Evolutionary conservation across 2,888 invertebrate species (phyloP), one percentile per base, ranked within the genome.

Genomic region (Himalopsyche tibetana): DNA sequence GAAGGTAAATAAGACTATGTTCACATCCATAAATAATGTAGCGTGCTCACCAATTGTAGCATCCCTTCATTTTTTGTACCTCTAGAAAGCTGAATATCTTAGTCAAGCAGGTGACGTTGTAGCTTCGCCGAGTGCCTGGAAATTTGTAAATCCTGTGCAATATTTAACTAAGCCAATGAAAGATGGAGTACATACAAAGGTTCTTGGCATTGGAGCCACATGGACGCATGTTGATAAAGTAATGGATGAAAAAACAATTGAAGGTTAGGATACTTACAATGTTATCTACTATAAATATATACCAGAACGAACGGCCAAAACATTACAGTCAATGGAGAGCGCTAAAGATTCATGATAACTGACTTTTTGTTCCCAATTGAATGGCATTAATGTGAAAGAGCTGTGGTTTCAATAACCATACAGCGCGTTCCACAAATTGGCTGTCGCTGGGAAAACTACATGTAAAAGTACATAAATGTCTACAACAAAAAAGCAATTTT

Each of bases 61-160:
- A 45, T 40, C 40, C 12, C 15, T 17, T 19, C 42, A 36, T 82
- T 83, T 80, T 0, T 11, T 87, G 79, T 69, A 17, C n/a, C 81
- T 91, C 4, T 91, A 92, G 89, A 91, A 90, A 89, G 94, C 93
- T 0, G 93, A 94, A 88, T 91, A 92, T 87, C 90, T 91, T 88
- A 92, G 92, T 88, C 92, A 91, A 2, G 94, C 95, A 0, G 95
- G 95, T 0, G 95, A 95, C 87, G 94, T 95, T 36, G 90, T 95
- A 0, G 93, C 95, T 0, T 91, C 95, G 0, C 92, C 93, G 12
- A 94, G 94, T 82, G 94, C 94, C 12, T 95, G 95, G 94, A 93
- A 92, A 88, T 94, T 94, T 90, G 92, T 94, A 4, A 94, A 94
- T 89, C 93, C 94, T 15, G 93, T 92, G 19, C 95, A 95, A 89